Percentiles rank a stretch among this genome's conserved stretches.
Evolutionary conservation across 2,888 invertebrate species (phyloP).

Genomic region (Neoscelio sp.): DNA sequence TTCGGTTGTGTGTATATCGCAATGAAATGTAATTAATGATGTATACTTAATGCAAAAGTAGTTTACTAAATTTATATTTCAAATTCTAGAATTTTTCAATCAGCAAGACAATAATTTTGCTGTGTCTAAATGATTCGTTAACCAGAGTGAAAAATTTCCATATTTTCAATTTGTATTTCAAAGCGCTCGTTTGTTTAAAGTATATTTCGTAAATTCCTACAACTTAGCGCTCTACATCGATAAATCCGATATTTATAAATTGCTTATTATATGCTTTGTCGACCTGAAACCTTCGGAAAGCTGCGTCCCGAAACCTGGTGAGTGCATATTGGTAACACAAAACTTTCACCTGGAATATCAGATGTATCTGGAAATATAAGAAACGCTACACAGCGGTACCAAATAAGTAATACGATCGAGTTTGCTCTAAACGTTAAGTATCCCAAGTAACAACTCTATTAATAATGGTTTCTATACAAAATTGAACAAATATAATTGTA

Average conservation of each 20-base stretch:
- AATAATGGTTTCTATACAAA: too few species aligned
- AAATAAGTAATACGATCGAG: neutral
- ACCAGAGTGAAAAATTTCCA: too few species aligned
- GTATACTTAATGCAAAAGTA: constrained; percentile 10
- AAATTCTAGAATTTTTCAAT: too few species aligned
- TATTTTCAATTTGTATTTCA: too few species aligned
- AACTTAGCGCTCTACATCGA: constrained; percentile 15
- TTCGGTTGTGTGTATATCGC: too few species aligned
- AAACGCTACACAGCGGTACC: constrained; percentile 16
- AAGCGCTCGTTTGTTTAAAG: constrained; percentile 1
- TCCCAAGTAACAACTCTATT: too few species aligned
- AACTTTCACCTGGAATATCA: constrained; percentile 22
- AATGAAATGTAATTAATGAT: neutral
- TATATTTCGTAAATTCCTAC: constrained; percentile 13
- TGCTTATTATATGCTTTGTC: constrained; percentile 28
- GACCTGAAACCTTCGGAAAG: constrained; percentile 7
- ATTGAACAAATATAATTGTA: too few species aligned
- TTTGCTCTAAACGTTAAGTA: too few species aligned
- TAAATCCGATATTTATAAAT: constrained; percentile 34
- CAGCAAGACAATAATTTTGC: too few species aligned
- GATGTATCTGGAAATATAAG: constrained; percentile 19
- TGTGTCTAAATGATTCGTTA: too few species aligned
- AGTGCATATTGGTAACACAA: constrained; percentile 8
- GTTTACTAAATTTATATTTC: too few species aligned
- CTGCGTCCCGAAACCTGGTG: constrained; percentile 4